These are phyloP conservation scores for Lineus longissimus DNA, from an alignment of 1,140 invertebrate species.

Conservation along the genomic window DNA sequence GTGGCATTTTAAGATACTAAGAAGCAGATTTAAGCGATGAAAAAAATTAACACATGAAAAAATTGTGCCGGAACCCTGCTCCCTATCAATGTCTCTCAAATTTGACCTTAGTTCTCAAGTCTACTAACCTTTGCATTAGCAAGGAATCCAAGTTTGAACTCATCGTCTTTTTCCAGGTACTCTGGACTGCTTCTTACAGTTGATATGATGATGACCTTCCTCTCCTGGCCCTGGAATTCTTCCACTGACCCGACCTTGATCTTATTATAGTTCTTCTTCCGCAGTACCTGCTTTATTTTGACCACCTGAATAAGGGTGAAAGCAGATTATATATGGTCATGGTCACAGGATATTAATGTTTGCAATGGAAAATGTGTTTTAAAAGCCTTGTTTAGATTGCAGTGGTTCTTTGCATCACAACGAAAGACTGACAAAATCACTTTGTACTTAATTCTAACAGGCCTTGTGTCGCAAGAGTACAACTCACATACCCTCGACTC, in stretches of 20 bases:
- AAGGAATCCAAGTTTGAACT: slow-evolving; percentile 59
- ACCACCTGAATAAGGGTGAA: slow-evolving; percentile 50
- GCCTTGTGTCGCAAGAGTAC: too few species aligned
- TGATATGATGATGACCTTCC: slow-evolving; percentile 78
- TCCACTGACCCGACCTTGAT: slow-evolving; percentile 85
- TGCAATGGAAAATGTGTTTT: neutral
- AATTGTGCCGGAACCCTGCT: too few species aligned
- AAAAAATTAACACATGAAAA: too few species aligned
- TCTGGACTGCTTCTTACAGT: slow-evolving; percentile 62
- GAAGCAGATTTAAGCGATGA: too few species aligned
- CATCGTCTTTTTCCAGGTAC: slow-evolving; percentile 70
- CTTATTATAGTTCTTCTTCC: slow-evolving; percentile 56
- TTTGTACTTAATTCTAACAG: too few species aligned
- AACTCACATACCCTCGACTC: too few species aligned
- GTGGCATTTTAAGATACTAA: too few species aligned
- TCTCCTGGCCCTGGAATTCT: slow-evolving; percentile 94
- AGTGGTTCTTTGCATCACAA: too few species aligned
- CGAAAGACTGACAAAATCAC: neutral
- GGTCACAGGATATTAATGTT: neutral
- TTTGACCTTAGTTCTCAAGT: too few species aligned
- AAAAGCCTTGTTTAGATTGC: too few species aligned
- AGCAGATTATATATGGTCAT: neutral
- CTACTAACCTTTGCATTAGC: slow-evolving; percentile 45
- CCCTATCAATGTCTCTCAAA: too few species aligned
- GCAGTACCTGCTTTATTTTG: slow-evolving; percentile 68